A percentile compares a stretch with the other conserved stretches of the same genome.
These are phyloP conservation scores for Cosmorhoe ocellata DNA, from an alignment of 2,888 invertebrate species.

Conservation along the genomic window DNA sequence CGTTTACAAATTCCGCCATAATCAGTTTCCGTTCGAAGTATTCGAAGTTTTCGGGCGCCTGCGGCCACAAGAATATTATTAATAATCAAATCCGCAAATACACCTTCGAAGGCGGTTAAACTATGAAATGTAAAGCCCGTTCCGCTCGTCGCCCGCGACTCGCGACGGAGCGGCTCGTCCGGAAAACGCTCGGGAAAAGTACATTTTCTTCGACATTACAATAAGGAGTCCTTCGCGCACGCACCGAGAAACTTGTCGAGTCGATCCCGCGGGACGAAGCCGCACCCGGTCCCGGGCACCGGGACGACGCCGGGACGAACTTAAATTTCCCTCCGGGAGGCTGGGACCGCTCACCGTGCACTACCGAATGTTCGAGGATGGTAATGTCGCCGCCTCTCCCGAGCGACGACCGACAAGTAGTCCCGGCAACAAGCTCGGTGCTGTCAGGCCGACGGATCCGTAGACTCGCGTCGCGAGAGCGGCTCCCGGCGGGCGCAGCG, in stretches of 20 bases:
- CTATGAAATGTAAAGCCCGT: neutral
- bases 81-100: neutral
- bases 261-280: neutral
- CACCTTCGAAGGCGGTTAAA: neutral
- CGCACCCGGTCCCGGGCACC: neutral
- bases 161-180: neutral
- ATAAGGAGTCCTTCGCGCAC: neutral
- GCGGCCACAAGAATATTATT: neutral
- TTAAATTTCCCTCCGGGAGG: neutral
- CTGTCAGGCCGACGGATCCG: too few relatives aligned
- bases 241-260: neutral
- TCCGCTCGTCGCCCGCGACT: neutral
- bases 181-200: neutral
- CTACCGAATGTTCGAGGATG: too few relatives aligned
- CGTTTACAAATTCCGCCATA: neutral
- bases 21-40: conserved; percentile 3
- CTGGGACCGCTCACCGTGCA: too few relatives aligned
- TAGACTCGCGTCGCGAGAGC: too few relatives aligned
- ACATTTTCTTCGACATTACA: neutral
- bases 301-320: neutral
- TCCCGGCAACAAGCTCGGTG: too few relatives aligned
- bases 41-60: conserved; percentile 1
- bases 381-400: too few relatives aligned
- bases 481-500: too few relatives aligned
- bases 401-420: too few relatives aligned